A percentile compares a stretch with the other conserved stretches of the same genome.
Evolutionary conservation across 2,797 vertebrate species (phyloP).

Genomic region (Ara ararauna): DNA sequence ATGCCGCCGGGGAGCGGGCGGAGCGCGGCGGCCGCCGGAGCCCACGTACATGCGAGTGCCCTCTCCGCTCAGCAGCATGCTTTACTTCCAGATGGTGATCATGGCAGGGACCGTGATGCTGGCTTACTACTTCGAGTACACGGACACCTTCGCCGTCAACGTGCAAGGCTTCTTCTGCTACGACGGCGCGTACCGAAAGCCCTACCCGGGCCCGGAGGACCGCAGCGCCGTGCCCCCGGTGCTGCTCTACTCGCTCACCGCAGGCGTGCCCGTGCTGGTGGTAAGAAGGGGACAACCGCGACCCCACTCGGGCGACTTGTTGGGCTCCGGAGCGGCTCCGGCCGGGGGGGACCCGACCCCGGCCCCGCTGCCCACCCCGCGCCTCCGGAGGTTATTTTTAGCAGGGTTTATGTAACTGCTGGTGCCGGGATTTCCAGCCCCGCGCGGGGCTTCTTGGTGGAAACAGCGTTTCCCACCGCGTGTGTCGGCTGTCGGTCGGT

Average conservation of each 20-base stretch:
- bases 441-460: neutral
- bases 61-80: slow-evolving; percentile 77
- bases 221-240: slow-evolving; percentile 91
- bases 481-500: neutral
- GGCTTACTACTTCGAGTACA: slow-evolving; percentile 98
- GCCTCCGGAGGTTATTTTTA: slow-evolving; percentile 50
- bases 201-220: slow-evolving; percentile 95
- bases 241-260: slow-evolving; percentile 90
- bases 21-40: slow-evolving; percentile 57
- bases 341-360: neutral
- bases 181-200: slow-evolving; percentile 93
- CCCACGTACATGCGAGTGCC: slow-evolving; percentile 67
- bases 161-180: slow-evolving; percentile 98
- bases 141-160: slow-evolving; percentile 96
- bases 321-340: neutral
- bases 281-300: slow-evolving; percentile 79
- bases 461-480: neutral
- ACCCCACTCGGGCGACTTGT: neutral
- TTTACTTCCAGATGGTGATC: slow-evolving; percentile 91
- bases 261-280: slow-evolving; percentile 91
- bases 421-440: neutral
- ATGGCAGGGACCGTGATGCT: slow-evolving; percentile 98
- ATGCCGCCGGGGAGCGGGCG: slow-evolving; percentile 47
- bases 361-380: neutral
- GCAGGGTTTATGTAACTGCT: slow-evolving; percentile 51